phyloP scores from a whole-genome alignment of 2,888 invertebrate genomes.

The Lasioglossum oenotherae region DNA sequence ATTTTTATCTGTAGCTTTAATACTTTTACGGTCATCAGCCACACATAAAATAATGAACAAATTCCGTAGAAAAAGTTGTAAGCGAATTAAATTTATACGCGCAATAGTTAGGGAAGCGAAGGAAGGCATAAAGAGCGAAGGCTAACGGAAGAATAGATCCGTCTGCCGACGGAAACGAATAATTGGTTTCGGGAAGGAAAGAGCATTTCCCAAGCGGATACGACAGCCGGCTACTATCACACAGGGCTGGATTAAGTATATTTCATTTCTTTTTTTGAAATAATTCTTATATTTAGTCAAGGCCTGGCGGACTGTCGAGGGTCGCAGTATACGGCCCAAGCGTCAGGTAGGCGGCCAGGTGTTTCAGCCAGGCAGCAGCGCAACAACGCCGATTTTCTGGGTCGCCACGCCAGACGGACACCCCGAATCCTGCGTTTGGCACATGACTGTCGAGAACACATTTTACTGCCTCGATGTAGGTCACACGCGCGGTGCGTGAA shows the following conservation, averaged over 20 bases:
- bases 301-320: slow-evolving; percentile 56
- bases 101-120: neutral
- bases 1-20: too few relatives aligned
- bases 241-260: slow-evolving; percentile 30
- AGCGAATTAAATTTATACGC: neutral
- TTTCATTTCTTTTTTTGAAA: slow-evolving; percentile 28
- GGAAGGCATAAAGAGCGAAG: neutral
- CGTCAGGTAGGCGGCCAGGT: slow-evolving; percentile 71
- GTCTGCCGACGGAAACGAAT: slow-evolving; percentile 29
- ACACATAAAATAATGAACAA: too few relatives aligned
- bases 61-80: neutral
- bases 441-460: slow-evolving; percentile 65
- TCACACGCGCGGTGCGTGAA: slow-evolving; percentile 62
- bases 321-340: slow-evolving; percentile 52
- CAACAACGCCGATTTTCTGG: slow-evolving; percentile 72
- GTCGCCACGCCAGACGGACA: slow-evolving; percentile 77
- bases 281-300: slow-evolving; percentile 43
- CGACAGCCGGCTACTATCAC: slow-evolving; percentile 25
- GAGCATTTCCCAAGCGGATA: slow-evolving; percentile 40
- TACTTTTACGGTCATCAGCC: too few relatives aligned
- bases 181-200: slow-evolving; percentile 38
- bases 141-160: slow-evolving; percentile 18
- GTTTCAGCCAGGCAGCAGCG: slow-evolving; percentile 62
- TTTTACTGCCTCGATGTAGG: slow-evolving; percentile 65
- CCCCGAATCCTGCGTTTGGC: slow-evolving; percentile 71